phyloP scores from a whole-genome alignment of 1,140 invertebrate genomes.

The Drosophila persimilis region DNA sequence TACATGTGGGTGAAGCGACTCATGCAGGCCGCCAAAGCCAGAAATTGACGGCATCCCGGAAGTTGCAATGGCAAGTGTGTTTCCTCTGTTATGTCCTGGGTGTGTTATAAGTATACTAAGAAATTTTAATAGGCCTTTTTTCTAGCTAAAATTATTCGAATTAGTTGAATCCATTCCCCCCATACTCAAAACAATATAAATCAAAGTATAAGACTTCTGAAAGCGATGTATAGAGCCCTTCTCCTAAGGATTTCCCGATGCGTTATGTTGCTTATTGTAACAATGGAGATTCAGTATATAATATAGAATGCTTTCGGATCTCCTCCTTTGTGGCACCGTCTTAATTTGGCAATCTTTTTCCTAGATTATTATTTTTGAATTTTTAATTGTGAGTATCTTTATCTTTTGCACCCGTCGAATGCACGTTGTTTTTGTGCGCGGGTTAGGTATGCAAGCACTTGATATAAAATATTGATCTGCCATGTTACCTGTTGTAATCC shows the following conservation, averaged over 20 bases:
- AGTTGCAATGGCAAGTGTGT: slow-evolving; percentile 33
- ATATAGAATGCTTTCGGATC: slow-evolving; percentile 24
- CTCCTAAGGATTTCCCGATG: slow-evolving; percentile 3
- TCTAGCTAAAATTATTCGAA: slow-evolving; percentile 43
- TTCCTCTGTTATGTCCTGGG: slow-evolving; percentile 5
- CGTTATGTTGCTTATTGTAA: background rate
- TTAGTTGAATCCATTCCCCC: slow-evolving; percentile 25
- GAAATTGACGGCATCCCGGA: slow-evolving; percentile 55
- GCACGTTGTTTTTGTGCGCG: too few species aligned
- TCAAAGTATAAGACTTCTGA: slow-evolving; percentile 54
- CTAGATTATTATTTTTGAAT: slow-evolving; percentile 21
- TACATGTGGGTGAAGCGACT: slow-evolving; percentile 62
- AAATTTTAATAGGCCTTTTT: slow-evolving; percentile 21
- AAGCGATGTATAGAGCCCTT: slow-evolving; percentile 36
- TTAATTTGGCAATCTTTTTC: too few species aligned
- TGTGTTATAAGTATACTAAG: slow-evolving; percentile 10
- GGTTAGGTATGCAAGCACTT: too few species aligned
- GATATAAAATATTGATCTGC: too few species aligned
- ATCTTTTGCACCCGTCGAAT: slow-evolving; percentile 7
- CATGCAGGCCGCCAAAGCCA: slow-evolving; percentile 6
- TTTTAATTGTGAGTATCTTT: slow-evolving; percentile 1
- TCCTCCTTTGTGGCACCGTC: background rate
- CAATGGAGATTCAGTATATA: slow-evolving; percentile 11
- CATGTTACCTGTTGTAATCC: slow-evolving; percentile 40
- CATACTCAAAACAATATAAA: slow-evolving; percentile 39